These are phyloP conservation scores for Creontiades dilutus DNA, from an alignment of 2,888 invertebrate species.

Conservation along the genomic window DNA sequence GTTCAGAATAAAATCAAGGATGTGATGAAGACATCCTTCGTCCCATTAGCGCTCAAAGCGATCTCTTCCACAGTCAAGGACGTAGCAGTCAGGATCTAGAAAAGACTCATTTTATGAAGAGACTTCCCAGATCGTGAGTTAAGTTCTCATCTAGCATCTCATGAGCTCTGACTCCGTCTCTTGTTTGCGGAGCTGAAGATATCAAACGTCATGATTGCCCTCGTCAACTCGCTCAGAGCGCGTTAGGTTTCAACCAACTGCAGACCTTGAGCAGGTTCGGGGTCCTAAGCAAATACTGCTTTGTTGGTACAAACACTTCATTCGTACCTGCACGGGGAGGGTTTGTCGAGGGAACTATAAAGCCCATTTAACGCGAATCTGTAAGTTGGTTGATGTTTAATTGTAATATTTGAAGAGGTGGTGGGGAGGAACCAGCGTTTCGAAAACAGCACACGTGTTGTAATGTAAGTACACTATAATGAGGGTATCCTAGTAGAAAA, in stretches of 20 bases:
- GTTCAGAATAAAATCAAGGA: not conserved
- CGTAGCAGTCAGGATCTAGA: not conserved
- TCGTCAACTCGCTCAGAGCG: not conserved
- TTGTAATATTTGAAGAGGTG: no score
- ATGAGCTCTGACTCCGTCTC: not conserved
- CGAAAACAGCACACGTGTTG: no score
- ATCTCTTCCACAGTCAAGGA: conserved; percentile 3
- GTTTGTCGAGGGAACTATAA: no score
- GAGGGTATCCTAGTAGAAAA: no score
- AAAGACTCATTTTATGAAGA: not conserved
- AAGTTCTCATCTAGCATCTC: not conserved
- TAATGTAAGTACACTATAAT: no score
- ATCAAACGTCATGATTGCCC: not conserved
- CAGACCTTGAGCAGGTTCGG: no score
- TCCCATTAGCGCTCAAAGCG: not conserved
- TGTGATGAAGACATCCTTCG: conserved; percentile 5
- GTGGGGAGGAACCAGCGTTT: no score
- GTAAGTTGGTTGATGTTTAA: no score
- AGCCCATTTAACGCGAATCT: no score
- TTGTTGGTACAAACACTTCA: not conserved
- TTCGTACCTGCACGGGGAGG: no score
- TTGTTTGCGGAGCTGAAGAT: not conserved
- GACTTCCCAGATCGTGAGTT: conserved; percentile 19
- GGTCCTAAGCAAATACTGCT: no score
- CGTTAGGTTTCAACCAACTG: no score